Percentiles rank a stretch among this genome's conserved stretches.
phyloP scores from a whole-genome alignment of 1,140 invertebrate species.

The Anoplolepis gracilipes region DNA sequence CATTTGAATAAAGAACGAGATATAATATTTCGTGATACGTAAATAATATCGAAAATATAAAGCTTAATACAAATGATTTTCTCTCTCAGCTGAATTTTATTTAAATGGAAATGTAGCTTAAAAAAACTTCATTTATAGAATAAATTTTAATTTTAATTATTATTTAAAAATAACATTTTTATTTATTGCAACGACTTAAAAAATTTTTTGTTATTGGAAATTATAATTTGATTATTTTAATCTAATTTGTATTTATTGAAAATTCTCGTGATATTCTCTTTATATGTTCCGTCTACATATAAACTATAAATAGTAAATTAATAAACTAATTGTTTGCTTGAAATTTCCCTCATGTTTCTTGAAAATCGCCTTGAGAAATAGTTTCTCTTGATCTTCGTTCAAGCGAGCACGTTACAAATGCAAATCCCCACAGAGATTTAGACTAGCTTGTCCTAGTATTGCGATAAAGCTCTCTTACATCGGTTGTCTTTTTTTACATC shows the following conservation, averaged over 20 bases:
- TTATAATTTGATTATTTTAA: background rate
- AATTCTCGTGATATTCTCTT: background rate
- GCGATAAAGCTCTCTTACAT: slow-evolving; percentile 11
- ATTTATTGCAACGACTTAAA: background rate
- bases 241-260: background rate
- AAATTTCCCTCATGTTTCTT: slow-evolving; percentile 7
- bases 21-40: background rate
- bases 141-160: background rate
- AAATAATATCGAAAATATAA: background rate
- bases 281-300: background rate
- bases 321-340: background rate
- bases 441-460: background rate
- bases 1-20: background rate
- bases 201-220: background rate
- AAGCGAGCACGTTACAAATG: background rate
- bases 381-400: background rate
- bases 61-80: background rate
- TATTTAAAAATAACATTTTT: background rate
- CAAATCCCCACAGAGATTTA: background rate
- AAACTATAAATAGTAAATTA: background rate
- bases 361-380: background rate
- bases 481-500: background rate
- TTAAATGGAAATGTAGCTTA: background rate
- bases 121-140: background rate
- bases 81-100: too few species aligned